Conservation (phyloP, 2,797 vertebrate genomes). For the Poeciliopsis gracilis region DNA sequence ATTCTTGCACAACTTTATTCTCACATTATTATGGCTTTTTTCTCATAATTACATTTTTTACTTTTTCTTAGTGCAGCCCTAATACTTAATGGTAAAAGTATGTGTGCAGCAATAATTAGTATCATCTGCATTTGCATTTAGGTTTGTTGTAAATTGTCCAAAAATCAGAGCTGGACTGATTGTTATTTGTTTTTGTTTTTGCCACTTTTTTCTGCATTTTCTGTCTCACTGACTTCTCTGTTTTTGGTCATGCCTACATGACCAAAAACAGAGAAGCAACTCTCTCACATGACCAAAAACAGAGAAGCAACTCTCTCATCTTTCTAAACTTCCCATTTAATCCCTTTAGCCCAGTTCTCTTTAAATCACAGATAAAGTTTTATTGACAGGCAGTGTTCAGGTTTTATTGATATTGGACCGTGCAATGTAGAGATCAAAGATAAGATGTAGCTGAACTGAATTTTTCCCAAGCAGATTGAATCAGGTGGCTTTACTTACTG, state of each 20-base stretch:
- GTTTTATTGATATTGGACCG: neutral
- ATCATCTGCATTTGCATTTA: neutral
- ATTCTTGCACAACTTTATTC: no score
- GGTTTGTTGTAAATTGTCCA: neutral
- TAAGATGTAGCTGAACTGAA: neutral
- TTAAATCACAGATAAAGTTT: neutral
- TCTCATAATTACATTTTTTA: no score
- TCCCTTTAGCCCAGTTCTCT: neutral
- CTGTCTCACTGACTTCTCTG: neutral
- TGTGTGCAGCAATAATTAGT: neutral
- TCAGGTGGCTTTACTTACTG: slow-evolving; percentile 27
- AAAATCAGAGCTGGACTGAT: neutral
- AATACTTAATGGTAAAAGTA: neutral
- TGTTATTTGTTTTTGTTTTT: neutral
- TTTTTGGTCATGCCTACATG: no score
- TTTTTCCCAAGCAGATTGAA: slow-evolving; percentile 16
- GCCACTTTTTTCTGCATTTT: slow-evolving; percentile 4
- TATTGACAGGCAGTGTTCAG: neutral
- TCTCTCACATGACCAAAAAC: neutral
- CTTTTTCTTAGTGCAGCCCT: no score
- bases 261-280: neutral
- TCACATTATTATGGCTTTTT: no score
- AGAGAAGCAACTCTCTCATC: neutral
- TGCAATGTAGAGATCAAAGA: neutral
- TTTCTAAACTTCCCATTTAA: neutral